phyloP scores from a whole-genome alignment of 1,140 invertebrate species.

The Subanguina moxae region DNA sequence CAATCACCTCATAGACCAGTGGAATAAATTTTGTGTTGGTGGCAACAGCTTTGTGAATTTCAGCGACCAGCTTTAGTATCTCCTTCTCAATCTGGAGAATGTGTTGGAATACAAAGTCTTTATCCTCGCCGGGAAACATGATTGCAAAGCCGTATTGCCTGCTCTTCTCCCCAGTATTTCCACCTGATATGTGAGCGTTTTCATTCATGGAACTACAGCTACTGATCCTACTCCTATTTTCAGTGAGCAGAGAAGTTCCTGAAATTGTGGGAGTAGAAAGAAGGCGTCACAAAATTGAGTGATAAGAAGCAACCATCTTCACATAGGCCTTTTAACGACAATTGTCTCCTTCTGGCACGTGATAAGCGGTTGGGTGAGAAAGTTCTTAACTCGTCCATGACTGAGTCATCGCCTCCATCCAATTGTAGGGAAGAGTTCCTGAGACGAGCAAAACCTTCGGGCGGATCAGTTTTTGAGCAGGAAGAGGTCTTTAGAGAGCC shows the following conservation, averaged over 20 bases:
- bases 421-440: constrained; percentile 39
- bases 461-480: constrained; percentile 29
- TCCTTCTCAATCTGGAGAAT: constrained; percentile 40
- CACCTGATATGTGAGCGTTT: constrained; percentile 13
- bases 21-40: constrained; percentile 33
- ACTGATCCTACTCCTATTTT: constrained; percentile 20
- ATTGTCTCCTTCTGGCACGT: constrained; percentile 28
- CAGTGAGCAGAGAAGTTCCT: constrained; percentile 2
- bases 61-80: constrained; percentile 16
- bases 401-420: constrained; percentile 17
- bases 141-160: constrained; percentile 40
- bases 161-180: neutral
- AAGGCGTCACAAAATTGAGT: neutral
- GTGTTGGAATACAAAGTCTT: constrained; percentile 42
- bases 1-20: constrained; percentile 28
- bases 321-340: constrained; percentile 29
- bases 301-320: constrained; percentile 31
- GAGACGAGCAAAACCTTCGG: constrained; percentile 30
- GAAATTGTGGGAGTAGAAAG: neutral
- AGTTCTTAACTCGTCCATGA: constrained; percentile 34
- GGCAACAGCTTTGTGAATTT: constrained; percentile 27
- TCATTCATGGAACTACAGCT: constrained; percentile 23
- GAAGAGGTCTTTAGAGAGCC: constrained; percentile 4
- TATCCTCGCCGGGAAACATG: constrained; percentile 25
- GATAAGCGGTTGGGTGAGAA: constrained; percentile 39